These are phyloP conservation scores for Stichodactyla mertensii DNA, from an alignment of 64 coral and sea anemone genomes.

Conservation along the genomic window DNA sequence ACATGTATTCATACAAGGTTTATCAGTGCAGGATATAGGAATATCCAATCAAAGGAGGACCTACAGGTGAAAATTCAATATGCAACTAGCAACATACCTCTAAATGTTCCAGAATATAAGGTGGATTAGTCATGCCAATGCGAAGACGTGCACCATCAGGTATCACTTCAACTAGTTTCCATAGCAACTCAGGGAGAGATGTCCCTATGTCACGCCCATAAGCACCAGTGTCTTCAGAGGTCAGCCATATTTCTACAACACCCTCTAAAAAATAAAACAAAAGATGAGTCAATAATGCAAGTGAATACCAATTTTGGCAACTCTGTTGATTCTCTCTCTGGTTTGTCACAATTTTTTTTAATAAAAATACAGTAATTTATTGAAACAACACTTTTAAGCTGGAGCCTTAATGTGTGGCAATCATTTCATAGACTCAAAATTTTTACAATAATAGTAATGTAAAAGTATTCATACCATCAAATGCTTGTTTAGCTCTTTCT, in stretches of 20 bases:
- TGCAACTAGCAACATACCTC: conserved; percentile 42
- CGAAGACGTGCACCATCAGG: conserved; percentile 89
- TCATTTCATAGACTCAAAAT: neutral
- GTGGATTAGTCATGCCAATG: conserved; percentile 97
- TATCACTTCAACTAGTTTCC: conserved; percentile 96
- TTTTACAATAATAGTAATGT: neutral
- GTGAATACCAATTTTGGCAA: neutral
- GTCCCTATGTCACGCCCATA: conserved; percentile 95
- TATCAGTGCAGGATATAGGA: no score
- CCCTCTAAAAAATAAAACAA: conserved; percentile 59
- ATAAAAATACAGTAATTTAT: no score
- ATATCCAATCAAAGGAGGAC: no score
- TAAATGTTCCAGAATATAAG: conserved; percentile 95
- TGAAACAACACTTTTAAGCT: no score
- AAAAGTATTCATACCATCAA: conserved; percentile 50
- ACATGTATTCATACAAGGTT: no score
- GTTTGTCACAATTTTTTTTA: no score
- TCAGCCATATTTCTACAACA: conserved; percentile 98
- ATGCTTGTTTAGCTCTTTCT: conserved; percentile 84
- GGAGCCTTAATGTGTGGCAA: no score
- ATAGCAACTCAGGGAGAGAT: conserved; percentile 78
- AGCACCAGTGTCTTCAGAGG: conserved; percentile 95
- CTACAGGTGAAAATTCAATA: no score
- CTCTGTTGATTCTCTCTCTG: neutral
- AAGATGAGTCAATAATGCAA: neutral